Base-by-base conservation (phyloP, 2,113 vertebrate species). In the Pogonocichla stellata region DNA sequence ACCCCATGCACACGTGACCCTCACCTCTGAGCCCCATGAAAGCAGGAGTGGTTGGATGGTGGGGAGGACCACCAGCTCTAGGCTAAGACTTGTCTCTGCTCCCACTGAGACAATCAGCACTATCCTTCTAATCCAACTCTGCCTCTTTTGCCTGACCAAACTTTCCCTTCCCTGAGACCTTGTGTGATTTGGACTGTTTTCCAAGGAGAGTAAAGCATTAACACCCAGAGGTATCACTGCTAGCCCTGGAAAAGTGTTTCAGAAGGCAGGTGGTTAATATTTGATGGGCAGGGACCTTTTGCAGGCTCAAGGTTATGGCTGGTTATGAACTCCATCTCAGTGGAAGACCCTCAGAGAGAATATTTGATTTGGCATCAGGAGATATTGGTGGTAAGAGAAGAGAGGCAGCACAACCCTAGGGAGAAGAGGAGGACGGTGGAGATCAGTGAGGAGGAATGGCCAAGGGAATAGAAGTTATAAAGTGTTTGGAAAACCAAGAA, bases 181-280 rank as follows among this genome's bases (percentile, higher is more conserved):
- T 14, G 18, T 45, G 42, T 61, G 54, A 8, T 45, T 58, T 78
- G 72, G 71, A 36, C 15, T 2, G 2, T 38, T 57, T 95, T 72
- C 70, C 54, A 53, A 45, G 54, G 54, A 70, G 69, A 34, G 75
- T 88, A 33, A 88, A 95, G 89, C n/a, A 80, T 92, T 95, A 93
- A 94, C 56, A 80, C 33, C 12, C 33, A 50, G 64, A 73, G 40
- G 70, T n/a, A 51, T 14, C 16, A 15, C 54, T 65, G 24, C 28
- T n/a, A 53, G 88, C 29, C 50, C 34, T 42, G 66, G 69, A 38
- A 34, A 81, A 85, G 34, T 20, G 18, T 47, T 90, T 79, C 79
- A 72, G 61, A 43, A 82, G 34, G 43, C 0, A 2, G 15, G 33
- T 73, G 23, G 86, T 94, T 86, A 96, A 83, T 86, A 29, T 92